phyloP scores from a whole-genome alignment of 1,140 invertebrate species.

The Manduca sexta region DNA sequence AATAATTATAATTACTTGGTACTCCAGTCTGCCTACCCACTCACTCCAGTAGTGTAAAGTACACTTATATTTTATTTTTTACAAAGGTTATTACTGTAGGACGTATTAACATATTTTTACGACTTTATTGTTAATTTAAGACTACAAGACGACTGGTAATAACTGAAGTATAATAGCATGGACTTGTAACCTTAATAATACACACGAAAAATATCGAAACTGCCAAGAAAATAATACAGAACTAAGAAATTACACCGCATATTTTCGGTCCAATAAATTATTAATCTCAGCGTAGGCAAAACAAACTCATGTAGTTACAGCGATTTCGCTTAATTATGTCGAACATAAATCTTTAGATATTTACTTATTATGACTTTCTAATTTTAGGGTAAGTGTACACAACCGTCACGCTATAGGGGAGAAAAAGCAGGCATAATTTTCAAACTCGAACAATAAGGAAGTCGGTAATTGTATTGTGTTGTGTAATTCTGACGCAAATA shows the following conservation, averaged over 20 bases:
- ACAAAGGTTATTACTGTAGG: too few species aligned
- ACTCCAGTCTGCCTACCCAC: too few species aligned
- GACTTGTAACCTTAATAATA: too few species aligned
- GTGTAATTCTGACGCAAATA: too few species aligned
- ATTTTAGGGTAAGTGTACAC: constrained; percentile 39
- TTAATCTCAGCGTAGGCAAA: neutral
- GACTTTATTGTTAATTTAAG: too few species aligned
- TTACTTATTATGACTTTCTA: constrained; percentile 49
- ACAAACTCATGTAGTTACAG: constrained; percentile 14
- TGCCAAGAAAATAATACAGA: neutral
- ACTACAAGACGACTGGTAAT: too few species aligned
- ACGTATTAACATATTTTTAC: too few species aligned
- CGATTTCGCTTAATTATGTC: constrained; percentile 42
- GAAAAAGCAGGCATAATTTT: constrained; percentile 32
- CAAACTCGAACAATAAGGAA: neutral
- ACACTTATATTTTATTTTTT: too few species aligned
- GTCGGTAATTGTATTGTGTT: too few species aligned
- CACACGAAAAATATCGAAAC: neutral
- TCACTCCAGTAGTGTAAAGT: too few species aligned
- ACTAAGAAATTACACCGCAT: neutral
- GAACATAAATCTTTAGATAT: constrained; percentile 48
- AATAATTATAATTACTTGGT: too few species aligned
- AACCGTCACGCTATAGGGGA: constrained; percentile 40
- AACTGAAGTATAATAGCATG: too few species aligned
- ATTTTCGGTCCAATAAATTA: neutral